These are phyloP conservation scores for Pygmarrhopalites habei DNA, from an alignment of 1,140 invertebrate species.

Conservation along the genomic window DNA sequence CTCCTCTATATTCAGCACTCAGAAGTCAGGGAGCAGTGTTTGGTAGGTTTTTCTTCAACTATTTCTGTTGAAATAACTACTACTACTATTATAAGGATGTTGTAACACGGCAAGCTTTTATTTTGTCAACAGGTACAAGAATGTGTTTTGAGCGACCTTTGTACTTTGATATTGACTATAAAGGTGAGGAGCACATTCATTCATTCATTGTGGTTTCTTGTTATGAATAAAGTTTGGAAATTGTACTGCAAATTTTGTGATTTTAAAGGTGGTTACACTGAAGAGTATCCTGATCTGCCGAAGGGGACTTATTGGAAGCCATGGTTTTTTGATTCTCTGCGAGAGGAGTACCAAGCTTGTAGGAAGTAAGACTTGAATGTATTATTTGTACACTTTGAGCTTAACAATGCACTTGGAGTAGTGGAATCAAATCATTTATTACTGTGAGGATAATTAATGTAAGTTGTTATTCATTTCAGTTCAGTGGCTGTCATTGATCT, in stretches of 20 bases:
- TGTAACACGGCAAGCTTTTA: too few species aligned
- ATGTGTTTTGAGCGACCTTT: conserved; percentile 97
- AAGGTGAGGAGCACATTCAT: conserved; percentile 41
- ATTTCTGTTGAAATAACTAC: too few species aligned
- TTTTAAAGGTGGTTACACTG: conserved; percentile 30
- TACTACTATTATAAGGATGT: too few species aligned
- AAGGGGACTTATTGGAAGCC: conserved; percentile 61
- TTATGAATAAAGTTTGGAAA: not conserved
- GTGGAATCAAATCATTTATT: too few species aligned
- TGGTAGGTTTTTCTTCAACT: too few species aligned
- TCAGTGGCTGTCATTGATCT: conserved; percentile 96
- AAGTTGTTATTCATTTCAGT: too few species aligned
- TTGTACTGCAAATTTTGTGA: too few species aligned
- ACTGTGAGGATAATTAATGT: too few species aligned
- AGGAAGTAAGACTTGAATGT: too few species aligned
- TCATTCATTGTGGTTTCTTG: conserved; percentile 1
- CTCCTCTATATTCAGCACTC: conserved; percentile 89
- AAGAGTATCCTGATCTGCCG: conserved; percentile 31
- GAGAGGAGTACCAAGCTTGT: conserved; percentile 85
- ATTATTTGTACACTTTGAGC: too few species aligned
- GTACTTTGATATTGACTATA: conserved; percentile 67
- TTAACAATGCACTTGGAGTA: too few species aligned
- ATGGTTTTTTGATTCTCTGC: conserved; percentile 84
- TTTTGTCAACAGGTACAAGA: too few species aligned
- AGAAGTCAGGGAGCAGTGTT: conserved; percentile 91